These are phyloP conservation scores for Drosophila sp. DNA, from an alignment of 1,140 invertebrate genomes.

Conservation along the genomic window DNA sequence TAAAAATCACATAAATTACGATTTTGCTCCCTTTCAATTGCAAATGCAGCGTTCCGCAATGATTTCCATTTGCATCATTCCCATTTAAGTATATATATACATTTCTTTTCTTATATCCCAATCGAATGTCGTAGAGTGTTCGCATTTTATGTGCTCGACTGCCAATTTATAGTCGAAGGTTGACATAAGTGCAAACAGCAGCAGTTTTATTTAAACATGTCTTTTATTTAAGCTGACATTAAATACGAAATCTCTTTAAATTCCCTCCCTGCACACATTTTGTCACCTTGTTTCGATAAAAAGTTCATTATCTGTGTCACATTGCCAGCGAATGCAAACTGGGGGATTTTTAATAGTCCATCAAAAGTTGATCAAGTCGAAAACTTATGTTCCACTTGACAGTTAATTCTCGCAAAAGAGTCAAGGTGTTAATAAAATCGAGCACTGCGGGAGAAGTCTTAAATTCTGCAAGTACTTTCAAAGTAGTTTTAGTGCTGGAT, in stretches of 20 bases:
- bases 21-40: conserved; percentile 44
- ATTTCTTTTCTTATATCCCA: conserved; percentile 3
- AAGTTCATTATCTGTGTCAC: conserved; percentile 3
- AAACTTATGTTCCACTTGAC: background rate
- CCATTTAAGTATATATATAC: conserved; percentile 17
- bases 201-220: conserved; percentile 8
- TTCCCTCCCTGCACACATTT: background rate
- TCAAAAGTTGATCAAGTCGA: conserved; percentile 2
- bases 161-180: conserved; percentile 34
- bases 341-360: background rate
- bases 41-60: conserved; percentile 53
- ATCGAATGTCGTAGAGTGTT: conserved; percentile 31
- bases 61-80: conserved; percentile 60
- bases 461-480: too few species aligned
- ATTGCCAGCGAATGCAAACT: background rate
- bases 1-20: conserved; percentile 72
- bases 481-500: too few species aligned
- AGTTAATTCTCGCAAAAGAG: background rate
- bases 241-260: background rate
- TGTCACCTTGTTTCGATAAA: conserved; percentile 8
- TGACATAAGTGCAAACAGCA: conserved; percentile 21
- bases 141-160: conserved; percentile 24
- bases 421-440: too few species aligned
- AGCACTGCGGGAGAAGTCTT: too few species aligned
- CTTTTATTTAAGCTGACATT: conserved; percentile 12